phyloP scores from a whole-genome alignment of 2,113 vertebrate species.

The Addax nasomaculatus region DNA sequence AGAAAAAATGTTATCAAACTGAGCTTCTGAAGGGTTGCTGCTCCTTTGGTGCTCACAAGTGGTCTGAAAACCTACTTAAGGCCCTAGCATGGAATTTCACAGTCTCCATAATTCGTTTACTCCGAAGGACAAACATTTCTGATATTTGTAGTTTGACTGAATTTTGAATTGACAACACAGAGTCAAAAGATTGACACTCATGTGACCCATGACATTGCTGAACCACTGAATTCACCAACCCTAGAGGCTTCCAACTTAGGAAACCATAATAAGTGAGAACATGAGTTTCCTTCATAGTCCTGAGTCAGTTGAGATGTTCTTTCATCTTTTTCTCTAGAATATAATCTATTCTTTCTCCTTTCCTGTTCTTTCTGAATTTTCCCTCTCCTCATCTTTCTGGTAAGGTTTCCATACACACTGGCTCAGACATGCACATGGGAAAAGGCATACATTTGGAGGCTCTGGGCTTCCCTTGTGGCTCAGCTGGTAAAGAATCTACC shows the following conservation, averaged over 20 bases:
- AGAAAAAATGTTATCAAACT: conserved; percentile 16
- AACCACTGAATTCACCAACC: neutral
- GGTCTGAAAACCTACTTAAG: neutral
- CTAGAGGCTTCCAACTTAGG: neutral
- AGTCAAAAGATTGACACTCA: neutral
- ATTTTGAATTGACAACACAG: neutral
- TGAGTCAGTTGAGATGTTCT: neutral
- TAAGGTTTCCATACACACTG: neutral
- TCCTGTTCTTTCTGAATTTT: neutral
- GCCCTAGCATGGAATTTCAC: neutral
- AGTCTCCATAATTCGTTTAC: conserved; percentile 25
- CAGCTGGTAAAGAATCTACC: neutral
- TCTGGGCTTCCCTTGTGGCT: neutral
- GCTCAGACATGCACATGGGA: neutral
- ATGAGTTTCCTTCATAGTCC: neutral
- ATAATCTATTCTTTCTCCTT: neutral
- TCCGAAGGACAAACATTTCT: conserved; percentile 20
- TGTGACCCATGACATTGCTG: neutral
- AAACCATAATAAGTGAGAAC: too few relatives aligned
- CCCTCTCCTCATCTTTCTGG: neutral
- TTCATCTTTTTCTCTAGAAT: neutral
- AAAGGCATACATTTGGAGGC: neutral
- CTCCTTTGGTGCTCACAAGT: neutral
- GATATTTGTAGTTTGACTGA: neutral
- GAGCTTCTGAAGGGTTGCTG: neutral